Percentiles rank a stretch among this genome's conserved stretches.
Evolutionary conservation across 2,888 invertebrate genomes (phyloP).

Genomic region (Diplolepis rosae): DNA sequence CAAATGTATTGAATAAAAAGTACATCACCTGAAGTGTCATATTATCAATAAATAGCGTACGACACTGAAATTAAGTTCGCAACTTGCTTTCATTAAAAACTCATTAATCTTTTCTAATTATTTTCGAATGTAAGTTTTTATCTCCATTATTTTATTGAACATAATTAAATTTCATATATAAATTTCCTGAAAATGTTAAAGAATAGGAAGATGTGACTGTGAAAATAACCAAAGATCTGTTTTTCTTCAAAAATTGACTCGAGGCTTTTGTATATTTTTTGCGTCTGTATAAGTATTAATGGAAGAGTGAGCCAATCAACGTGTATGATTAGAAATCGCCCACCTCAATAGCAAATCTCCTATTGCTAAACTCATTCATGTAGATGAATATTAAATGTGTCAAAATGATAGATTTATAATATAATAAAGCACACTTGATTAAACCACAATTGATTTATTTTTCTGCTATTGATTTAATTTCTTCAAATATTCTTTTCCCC

Average conservation of each 20-base stretch:
- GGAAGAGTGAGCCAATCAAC: slow-evolving; percentile 36
- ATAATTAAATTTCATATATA: too few species aligned
- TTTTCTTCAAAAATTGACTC: not conserved
- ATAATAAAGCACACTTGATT: slow-evolving; percentile 68
- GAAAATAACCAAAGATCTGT: slow-evolving; percentile 25
- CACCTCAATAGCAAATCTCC: slow-evolving; percentile 34
- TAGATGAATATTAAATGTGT: slow-evolving; percentile 65
- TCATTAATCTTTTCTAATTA: not conserved
- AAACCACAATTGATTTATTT: slow-evolving; percentile 38
- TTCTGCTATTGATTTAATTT: not conserved
- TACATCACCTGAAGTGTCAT: not conserved
- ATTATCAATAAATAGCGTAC: not conserved
- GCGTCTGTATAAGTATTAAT: not conserved
- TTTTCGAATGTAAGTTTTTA: not conserved
- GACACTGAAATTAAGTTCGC: not conserved
- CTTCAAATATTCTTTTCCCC: not conserved
- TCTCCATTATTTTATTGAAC: too few species aligned
- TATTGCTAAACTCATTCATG: slow-evolving; percentile 43
- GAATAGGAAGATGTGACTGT: slow-evolving; percentile 12
- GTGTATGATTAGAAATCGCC: slow-evolving; percentile 58
- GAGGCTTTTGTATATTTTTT: slow-evolving; percentile 1
- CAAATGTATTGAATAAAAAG: not conserved
- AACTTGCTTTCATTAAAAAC: not conserved
- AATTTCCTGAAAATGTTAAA: too few species aligned
- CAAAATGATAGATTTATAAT: slow-evolving; percentile 69